Evolutionary conservation across 1,140 invertebrate genomes (phyloP), one percentile per base, ranked within the genome.

Genomic region (Ericerus pela): DNA sequence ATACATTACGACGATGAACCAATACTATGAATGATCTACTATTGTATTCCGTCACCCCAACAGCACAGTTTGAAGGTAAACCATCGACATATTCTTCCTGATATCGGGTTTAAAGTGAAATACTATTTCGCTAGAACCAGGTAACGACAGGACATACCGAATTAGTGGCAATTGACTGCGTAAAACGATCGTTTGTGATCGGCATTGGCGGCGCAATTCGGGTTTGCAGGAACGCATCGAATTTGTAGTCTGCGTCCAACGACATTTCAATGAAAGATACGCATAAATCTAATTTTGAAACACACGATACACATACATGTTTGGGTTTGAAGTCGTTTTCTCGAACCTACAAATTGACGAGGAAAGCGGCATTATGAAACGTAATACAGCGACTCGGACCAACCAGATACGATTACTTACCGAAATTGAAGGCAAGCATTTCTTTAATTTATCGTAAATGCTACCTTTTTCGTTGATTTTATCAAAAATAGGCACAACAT

Each of bases 301-400:
- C 53, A 57, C 63, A 64, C 1, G 57, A 54, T 27, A 60, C 26
- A 51, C 63, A 64, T 20, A 64, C 55, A 4, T 62, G 59, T 43
- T 64, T 62, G 29, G 63, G 63, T 53, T 64, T 64, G 5, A 22
- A 58, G 54, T 64, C 61, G 47, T 59, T 58, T 27, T 60, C 55
- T 14, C 27, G 30, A 20, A 64, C 57, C 63, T 64, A 29, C 52
- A 58, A 57, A 31, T 59, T 14, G 18, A 22, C 4, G 4, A 22
- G 41, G 8, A 5, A 22, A 5, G 26, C 41, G 41, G 8, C 8
- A 33, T 33, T 33, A 33, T 10, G 8, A n/a, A 10, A 33, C 31
- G n/a, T 10, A 33, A n/a, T 10, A n/a, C 8, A 33, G n/a, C 31
- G 31, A 33, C n/a, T 38, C 20, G n/a, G 4, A 6, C 4, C 14